Base-by-base conservation (phyloP, 2,888 invertebrate species). In the Allygus modestus region DNA sequence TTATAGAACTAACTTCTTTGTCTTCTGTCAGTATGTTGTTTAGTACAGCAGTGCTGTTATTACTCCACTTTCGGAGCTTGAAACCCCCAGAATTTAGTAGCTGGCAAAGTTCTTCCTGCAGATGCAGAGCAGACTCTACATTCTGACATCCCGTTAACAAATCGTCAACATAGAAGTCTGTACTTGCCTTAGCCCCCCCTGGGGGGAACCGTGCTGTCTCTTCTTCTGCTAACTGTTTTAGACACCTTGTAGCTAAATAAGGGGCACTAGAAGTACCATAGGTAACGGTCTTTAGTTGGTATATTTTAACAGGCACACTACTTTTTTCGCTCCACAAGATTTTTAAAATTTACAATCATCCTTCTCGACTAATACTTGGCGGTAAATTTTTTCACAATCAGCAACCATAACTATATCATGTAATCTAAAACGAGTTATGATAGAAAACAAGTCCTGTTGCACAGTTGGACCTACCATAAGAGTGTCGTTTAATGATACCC, bases 391-490 rank as follows among this genome's bases (percentile, higher is more conserved):
- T 17, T 46, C 46, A 23, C 20, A 23, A 23, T 54, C 54, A 5
- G 54, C 54, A 7, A 54, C 54, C 54, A 54, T 23, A 54, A 54
- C 54, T 12, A 23, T 54, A 20, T 23, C 54, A 54, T 54, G 23
- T 15, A 5, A 23, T 54, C 54, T 20, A 54, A 54, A 54, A 54
- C 54, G 23, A 7, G 23, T 23, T n/a, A 54, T 23, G 23, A 54
- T 54, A 23, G 54, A 54, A 54, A 54, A 54, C 20, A 54, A 23
- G 7, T 54, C 54, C 54, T 54, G 54, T 23, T 54, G 54, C 2
- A 54, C 54, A 9, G n/a, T n/a, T 23, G 54, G 54, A 23, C 54
- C 54, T 23, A 54, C 54, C 54, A 54, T 54, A 54, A 54, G 54
- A 2, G 54, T 54, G 11, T 54, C 54, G 20, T 54, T 54, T 23